Base-by-base conservation (phyloP, 2,113 vertebrate genomes). In the Xenopus borealis region DNA sequence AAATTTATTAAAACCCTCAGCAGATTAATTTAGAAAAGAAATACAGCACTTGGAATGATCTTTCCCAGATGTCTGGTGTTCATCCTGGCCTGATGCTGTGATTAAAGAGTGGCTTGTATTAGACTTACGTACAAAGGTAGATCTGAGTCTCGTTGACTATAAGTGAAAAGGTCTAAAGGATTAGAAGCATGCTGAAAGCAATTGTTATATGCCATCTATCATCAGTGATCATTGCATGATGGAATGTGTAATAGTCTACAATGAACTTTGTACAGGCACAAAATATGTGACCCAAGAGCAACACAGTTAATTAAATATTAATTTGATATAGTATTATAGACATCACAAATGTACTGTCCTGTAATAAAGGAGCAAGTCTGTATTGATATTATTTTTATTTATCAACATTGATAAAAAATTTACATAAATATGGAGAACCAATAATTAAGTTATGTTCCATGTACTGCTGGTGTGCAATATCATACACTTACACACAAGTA, bases 191-290 rank as follows among this genome's bases (percentile, higher is more conserved):
- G n/a, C 3, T 70, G 53, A 59, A 59, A 59, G 68, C 45, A 23
- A 70, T 70, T 33, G 19, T 59, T 59, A 50, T 57, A 18, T 5
- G 53, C 58, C 68, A 70, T 47, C 18, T 16, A 52, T 69, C 52
- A 18, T 55, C 68, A 70, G 40, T 33, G 17, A 59, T 70, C 68
- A 59, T 10, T 40, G 33, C 10, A 46, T 10, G 63, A 67, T 19
- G 33, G 55, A 70, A 45, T 45, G 52, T 57, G 20, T 69, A 55
- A 33, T n/a, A 55, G 67, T 61, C 58, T 12, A 14, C 58, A 20
- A 3, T 61, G 10, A 61, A 23, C 58, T 61, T 61, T 61, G 20
- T 27, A 61, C 18, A 23, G 58, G 19, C 2, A 61, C 10, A 10
- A 12, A 23, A 12, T 23, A 61, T 61, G 20, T 61, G 13, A n/a